Base-by-base conservation (phyloP, 2,888 invertebrate genomes). In the Polyommatus iphigenia region DNA sequence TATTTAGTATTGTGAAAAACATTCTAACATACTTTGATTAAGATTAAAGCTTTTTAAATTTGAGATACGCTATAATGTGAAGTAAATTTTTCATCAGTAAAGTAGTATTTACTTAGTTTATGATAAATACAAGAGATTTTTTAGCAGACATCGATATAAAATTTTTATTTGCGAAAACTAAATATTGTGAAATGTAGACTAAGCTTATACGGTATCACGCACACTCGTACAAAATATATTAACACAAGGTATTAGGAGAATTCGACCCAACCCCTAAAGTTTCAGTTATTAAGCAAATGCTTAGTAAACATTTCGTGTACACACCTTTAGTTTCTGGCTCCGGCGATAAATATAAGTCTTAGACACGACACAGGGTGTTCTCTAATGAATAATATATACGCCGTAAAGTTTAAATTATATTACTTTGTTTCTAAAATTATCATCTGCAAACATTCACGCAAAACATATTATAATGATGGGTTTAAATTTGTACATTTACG, bases 241-340 rank as follows among this genome's bases (percentile, higher is more conserved):
- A 84, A 86, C 86, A 85, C 85, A 84, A 87, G 90, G 92, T 91
- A 91, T 93, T 93, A 92, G 88, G 91, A 92, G 92, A 91, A 92
- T 92, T 90, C 91, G 88, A 90, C 92, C 92, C 91, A 83, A 86
- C 91, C 87, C 91, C 89, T 88, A 87, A 93, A 93, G 89, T 93
- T 93, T 91, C 90, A 90, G 92, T 93, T 94, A 94, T 93, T 93
- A 94, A 93, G 92, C 93, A 93, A 94, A 94, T 94, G 93, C 92
- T 93, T 92, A 87, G 93, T 92, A 94, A 94, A 94, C 93, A 93
- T 92, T 93, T 90, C 86, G 91, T 91, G 91, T 86, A 57, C 90
- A 83, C 89, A 92, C 93, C 93, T 92, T 91, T 90, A 90, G 91
- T 89, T 91, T 87, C 85, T 85, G 72, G 72, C 75, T 75, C 29